Conservation (phyloP, 2,113 vertebrate species). For the Ptychochromis oligacanthus region DNA sequence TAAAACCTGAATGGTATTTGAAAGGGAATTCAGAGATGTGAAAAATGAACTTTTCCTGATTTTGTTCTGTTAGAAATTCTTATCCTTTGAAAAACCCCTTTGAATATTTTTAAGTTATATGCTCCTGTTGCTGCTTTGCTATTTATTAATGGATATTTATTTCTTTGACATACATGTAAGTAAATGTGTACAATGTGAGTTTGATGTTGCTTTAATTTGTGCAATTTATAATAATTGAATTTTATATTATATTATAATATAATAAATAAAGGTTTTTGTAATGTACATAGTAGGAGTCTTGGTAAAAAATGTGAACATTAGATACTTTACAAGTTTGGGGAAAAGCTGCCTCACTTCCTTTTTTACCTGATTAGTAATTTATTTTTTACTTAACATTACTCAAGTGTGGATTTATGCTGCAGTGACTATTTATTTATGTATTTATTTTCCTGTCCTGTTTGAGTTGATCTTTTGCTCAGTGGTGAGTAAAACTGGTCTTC, state of each 20-base stretch:
- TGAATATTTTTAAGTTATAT: neutral
- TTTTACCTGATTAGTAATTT: neutral
- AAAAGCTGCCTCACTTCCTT: too few relatives aligned
- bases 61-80: neutral
- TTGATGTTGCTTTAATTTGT: neutral
- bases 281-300: too few relatives aligned
- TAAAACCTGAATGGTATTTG: neutral
- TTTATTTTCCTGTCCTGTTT: neutral
- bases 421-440: neutral
- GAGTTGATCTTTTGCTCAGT: neutral
- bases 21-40: neutral
- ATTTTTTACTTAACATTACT: neutral
- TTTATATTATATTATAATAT: too few relatives aligned
- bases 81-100: too few relatives aligned
- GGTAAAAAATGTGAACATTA: too few relatives aligned
- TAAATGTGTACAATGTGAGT: neutral
- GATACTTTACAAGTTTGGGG: too few relatives aligned
- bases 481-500: neutral
- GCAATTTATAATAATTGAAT: constrained; percentile 9
- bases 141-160: constrained; percentile 6
- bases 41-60: too few relatives aligned
- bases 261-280: too few relatives aligned
- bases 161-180: neutral
- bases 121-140: neutral
- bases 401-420: neutral